These are phyloP conservation scores for Eupithecia abbreviata DNA, from an alignment of 2,888 invertebrate species.

Conservation along the genomic window DNA sequence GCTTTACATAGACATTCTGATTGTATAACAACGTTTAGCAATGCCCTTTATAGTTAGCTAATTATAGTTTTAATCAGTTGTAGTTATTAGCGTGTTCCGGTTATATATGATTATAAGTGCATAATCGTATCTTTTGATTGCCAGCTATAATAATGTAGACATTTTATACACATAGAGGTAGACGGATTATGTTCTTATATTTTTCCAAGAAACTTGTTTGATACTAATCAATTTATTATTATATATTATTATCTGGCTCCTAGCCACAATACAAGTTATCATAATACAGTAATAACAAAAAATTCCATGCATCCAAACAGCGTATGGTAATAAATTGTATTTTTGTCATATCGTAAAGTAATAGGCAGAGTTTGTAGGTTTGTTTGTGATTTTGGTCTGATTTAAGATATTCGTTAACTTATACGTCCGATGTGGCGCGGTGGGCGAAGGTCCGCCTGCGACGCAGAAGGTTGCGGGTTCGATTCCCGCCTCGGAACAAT, in stretches of 20 bases:
- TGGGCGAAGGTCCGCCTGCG: no score
- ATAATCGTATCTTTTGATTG: background rate
- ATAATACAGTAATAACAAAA: background rate
- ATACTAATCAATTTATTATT: slow-evolving; percentile 3
- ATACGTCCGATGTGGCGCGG: no score
- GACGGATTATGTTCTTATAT: background rate
- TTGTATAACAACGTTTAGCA: background rate
- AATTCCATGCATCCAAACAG: background rate
- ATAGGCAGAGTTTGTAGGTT: background rate
- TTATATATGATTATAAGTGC: background rate
- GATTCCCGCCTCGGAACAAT: no score
- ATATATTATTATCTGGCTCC: background rate
- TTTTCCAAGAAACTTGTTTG: slow-evolving; percentile 4
- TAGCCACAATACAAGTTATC: background rate
- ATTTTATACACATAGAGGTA: background rate
- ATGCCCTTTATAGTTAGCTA: background rate
- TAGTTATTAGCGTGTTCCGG: background rate
- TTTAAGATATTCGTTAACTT: background rate
- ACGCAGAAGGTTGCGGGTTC: no score
- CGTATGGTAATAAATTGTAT: background rate
- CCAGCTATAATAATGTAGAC: background rate
- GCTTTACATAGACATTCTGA: background rate
- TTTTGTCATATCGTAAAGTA: background rate
- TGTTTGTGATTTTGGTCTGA: background rate
- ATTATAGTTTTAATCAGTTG: background rate